Evolutionary conservation across 2,888 invertebrate genomes (phyloP).

Genomic region (Cephonodes hylas): DNA sequence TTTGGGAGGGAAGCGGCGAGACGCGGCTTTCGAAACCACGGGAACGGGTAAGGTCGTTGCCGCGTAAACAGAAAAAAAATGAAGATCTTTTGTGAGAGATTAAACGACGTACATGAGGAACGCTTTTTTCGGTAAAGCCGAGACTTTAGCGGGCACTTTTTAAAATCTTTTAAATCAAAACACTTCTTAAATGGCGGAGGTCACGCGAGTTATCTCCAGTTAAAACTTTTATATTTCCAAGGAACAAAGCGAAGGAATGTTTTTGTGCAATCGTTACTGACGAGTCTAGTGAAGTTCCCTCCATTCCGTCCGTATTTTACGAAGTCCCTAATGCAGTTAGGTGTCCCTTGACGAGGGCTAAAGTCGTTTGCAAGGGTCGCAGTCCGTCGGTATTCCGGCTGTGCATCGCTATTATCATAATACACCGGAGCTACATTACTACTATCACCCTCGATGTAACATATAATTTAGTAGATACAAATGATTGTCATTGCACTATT

Average conservation of each 20-base stretch:
- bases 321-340: conserved; percentile 5
- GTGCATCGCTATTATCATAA: background rate
- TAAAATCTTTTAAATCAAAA: conserved; percentile 3
- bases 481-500: background rate
- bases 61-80: conserved; percentile 61
- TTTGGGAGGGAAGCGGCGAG: conserved; percentile 46
- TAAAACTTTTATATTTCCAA: background rate
- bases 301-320: background rate
- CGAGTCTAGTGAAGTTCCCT: background rate
- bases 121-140: background rate
- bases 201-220: background rate
- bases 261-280: background rate
- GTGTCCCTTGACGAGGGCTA: conserved; percentile 5
- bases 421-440: background rate
- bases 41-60: conserved; percentile 64
- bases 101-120: conserved; percentile 28
- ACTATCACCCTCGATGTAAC: background rate
- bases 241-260: background rate
- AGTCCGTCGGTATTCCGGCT: background rate
- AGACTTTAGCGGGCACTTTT: background rate
- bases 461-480: background rate
- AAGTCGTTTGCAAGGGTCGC: conserved; percentile 1
- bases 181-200: background rate
- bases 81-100: conserved; percentile 59
- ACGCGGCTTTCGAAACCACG: conserved; percentile 33